Base-by-base conservation (phyloP, 1,140 invertebrate species). In the Eufriesea mexicana region DNA sequence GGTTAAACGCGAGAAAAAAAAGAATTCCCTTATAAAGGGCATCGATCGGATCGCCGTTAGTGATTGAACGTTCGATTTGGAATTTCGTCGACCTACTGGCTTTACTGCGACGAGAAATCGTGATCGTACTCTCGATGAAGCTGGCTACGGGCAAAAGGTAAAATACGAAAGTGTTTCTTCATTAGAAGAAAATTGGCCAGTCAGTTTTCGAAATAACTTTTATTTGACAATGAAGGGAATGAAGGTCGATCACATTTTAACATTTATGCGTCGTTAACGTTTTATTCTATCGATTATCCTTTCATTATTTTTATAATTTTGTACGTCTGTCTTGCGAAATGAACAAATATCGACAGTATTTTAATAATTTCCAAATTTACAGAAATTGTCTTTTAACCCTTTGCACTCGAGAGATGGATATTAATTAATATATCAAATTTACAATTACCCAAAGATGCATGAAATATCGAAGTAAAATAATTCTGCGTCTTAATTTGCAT, bases 51-150 rank as follows among this genome's bases (percentile, higher is more conserved):
- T 49, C n/a, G 10, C 47, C 7, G 25, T 25, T 70, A 7, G 25
- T n/a, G 66, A 79, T 71, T 28, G 55, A 79, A 20, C 49, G 42
- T 45, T 79, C 23, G 18, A 79, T 49, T 16, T 62, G 20, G 23
- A 72, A 72, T 49, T 73, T 79, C 23, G 55, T 51, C 55, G 28
- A 42, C 12, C 23, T 20, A 35, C 7, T 42, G 28, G 20, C 25
- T 23, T 72, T 20, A 18, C n/a, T 25, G n/a, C 10, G 25, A 16
- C 10, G 45, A 73, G 66, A 68, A 16, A n/a, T 68, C n/a, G 49
- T 64, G 57, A 78, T 55, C 62, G 76, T 25, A 68, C n/a, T 68
- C 0, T 47, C 49, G 16, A 77, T 20, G 25, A 25, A 8, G 25
- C 18, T n/a, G 42, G 0, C 5, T 45, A 42, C 6, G 47, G 18